phyloP scores from a whole-genome alignment of 2,113 vertebrate species.

The Tachycineta bicolor region DNA sequence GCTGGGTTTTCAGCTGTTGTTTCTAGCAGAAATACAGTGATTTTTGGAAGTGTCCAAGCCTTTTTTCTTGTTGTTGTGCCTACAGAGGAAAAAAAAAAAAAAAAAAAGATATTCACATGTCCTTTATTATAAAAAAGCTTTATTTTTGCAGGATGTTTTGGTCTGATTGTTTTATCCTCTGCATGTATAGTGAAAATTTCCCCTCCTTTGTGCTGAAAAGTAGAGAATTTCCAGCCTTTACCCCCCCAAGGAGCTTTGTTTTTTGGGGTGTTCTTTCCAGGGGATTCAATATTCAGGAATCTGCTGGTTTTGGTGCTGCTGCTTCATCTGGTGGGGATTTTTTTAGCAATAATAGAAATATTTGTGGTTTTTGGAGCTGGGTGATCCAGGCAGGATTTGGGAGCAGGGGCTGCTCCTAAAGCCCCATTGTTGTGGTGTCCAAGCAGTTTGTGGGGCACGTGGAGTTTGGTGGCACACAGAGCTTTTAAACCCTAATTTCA shows the following conservation, averaged over 20 bases:
- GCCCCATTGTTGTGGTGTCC: neutral
- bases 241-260: neutral
- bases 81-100: neutral
- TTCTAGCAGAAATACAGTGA: neutral
- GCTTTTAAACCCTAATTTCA: neutral
- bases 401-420: neutral
- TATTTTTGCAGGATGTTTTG: neutral
- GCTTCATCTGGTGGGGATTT: neutral
- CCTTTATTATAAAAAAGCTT: neutral
- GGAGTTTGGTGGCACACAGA: neutral
- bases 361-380: neutral
- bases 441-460: neutral
- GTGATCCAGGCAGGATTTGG: neutral
- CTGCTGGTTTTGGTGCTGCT: neutral
- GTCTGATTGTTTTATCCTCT: neutral
- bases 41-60: neutral
- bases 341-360: neutral
- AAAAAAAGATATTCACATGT: neutral
- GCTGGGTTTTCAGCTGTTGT: neutral
- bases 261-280: neutral
- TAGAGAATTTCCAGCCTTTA: neutral
- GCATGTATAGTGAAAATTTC: rapidly evolving
- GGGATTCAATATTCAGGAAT: neutral
- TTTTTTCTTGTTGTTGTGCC: neutral
- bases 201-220: neutral